Evolutionary conservation across 35 echinoderm and acorn worm species (phyloP), one percentile per base, ranked within the genome.

Genomic region (Apostichopus japonicus): DNA sequence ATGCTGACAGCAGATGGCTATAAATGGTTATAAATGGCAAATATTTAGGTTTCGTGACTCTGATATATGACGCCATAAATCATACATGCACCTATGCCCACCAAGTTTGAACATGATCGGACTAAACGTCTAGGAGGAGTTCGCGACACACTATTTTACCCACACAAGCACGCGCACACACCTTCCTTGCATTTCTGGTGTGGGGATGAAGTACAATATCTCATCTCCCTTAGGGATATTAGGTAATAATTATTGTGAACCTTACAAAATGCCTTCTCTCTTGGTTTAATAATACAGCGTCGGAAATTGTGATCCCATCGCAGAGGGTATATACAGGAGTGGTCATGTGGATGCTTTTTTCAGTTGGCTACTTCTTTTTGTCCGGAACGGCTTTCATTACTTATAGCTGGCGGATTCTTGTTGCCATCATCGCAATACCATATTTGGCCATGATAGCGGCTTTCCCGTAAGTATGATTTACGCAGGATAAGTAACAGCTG

Each of bases 341-440:
- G 1, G 56, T 9, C 16, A 9, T 84, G 81, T 84, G 81, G 81
- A 58, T 84, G n/a, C 53, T 84, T 19, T 84, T 84, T 24, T 84
- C 81, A 8, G 10, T 58, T 58, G 81, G 81, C 21, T 84, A 84
- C 56, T 84, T 84, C 55, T 84, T 84, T 22, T 10, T 84, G 55
- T 84, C 81, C 19, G 81, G 81, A 22, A 19, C n/a, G 51, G 81
- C 81, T 11, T 57, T 16, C 81, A 15, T 84, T 51, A 84, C 81
- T 2, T 84, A 84, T 19, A 84, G 8, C 54, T 84, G 81, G 81
- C 27, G 81, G n/a, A 24, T 84, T 58, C 56, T 84, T n/a, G 4
- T 8, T n/a, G 81, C 16, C 4, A 84, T 84, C 54, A 59, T 84
- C 17, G 17, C 81, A 9, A 5, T 54, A 23, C 81, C 81, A 6